Evolutionary conservation across 2,888 invertebrate species (phyloP).

Genomic region (Andrena marginata): DNA sequence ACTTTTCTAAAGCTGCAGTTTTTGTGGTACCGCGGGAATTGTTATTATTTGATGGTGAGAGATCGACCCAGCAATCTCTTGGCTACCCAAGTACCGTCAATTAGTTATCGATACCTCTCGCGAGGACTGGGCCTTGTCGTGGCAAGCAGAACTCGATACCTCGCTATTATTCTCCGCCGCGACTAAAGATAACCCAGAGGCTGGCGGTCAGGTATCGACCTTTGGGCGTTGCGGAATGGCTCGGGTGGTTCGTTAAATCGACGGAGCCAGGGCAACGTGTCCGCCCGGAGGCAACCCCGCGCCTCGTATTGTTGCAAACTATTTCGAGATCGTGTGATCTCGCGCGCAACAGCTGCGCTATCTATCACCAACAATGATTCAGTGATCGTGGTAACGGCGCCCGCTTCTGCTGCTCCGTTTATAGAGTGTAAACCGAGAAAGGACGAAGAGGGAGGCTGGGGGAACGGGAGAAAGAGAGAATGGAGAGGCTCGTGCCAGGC

Average conservation of each 20-base stretch:
- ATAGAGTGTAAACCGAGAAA: constrained; percentile 78
- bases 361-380: constrained; percentile 84
- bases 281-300: constrained; percentile 50
- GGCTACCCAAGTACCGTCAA: not conserved
- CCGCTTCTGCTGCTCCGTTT: constrained; percentile 77
- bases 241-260: constrained; percentile 72
- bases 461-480: constrained; percentile 49
- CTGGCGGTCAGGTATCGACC: constrained; percentile 58
- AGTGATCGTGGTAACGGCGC: constrained; percentile 80
- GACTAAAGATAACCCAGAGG: constrained; percentile 62
- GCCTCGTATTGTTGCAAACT: constrained; percentile 81
- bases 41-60: not conserved
- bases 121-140: not conserved
- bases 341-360: constrained; percentile 82
- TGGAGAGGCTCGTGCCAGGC: constrained; percentile 68
- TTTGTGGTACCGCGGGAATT: constrained; percentile 33
- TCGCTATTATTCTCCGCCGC: constrained; percentile 54
- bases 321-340: constrained; percentile 82
- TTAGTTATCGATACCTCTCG: constrained; percentile 6
- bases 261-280: constrained; percentile 43
- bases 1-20: not conserved
- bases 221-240: constrained; percentile 26
- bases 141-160: constrained; percentile 14
- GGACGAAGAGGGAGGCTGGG: constrained; percentile 43
- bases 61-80: not conserved